Evolutionary conservation across 1,140 invertebrate species (phyloP), one percentile per base, ranked within the genome.

Genomic region (Polyergus mexicanus): DNA sequence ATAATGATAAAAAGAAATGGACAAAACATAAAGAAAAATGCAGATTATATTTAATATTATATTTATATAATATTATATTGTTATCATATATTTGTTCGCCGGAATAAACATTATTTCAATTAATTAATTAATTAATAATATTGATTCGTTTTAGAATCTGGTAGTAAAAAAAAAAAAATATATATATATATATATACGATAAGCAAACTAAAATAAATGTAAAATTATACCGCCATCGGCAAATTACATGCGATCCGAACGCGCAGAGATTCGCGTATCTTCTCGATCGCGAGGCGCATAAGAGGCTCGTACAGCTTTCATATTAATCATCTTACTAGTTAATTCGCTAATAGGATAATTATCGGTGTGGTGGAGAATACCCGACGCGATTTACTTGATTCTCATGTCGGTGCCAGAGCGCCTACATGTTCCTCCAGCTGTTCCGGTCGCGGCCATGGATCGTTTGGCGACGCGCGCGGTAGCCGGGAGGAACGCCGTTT

Each of bases 271-370:
- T 13, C 44, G 44, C 7, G 32, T 32, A 41, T 72, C 66, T 71
- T 72, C 62, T n/a, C 65, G n/a, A 16, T 60, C 68, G 78, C 7
- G 54, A 16, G 13, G 78, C 28, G 5, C 51, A 8, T 32, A 10
- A 22, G 51, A 47, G 38, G 16, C 10, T 38, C 38, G 25, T 62
- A 32, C 47, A 74, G 74, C 56, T 72, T 32, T 54, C 28, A 74
- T 35, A 71, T 60, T 83, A 83, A 83, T 83, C 71, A 62, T 8
- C 54, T 13, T 25, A 41, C 54, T 74, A 72, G 56, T 74, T 72
- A 74, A 74, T 83, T 83, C 68, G 66, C 78, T 83, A 83, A 83
- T 83, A 19, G 68, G 68, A 83, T 83, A 83, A 83, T 60, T 19
- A 83, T 56, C 13, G 54, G 47, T 28, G 68, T 65, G 47, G 32